phyloP scores from a whole-genome alignment of 2,888 invertebrate genomes.

The Stictocephala bisonia region DNA sequence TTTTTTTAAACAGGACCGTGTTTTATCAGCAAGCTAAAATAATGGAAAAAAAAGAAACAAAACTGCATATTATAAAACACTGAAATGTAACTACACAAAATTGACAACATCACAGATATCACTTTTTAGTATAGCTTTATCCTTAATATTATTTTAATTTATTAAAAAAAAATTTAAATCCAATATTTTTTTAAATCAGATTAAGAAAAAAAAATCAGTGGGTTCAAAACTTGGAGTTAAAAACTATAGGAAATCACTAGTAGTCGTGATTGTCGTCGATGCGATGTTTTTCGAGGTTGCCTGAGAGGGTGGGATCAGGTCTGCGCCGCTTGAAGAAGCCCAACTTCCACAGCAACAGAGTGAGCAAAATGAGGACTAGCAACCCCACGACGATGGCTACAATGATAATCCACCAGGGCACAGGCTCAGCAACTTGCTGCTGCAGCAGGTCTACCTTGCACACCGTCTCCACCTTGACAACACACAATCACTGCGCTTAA shows the following conservation, averaged over 20 bases:
- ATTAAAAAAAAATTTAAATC: too few relatives aligned
- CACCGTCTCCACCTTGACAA: conserved; percentile 78
- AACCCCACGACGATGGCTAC: conserved; percentile 87
- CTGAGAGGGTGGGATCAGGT: conserved; percentile 85
- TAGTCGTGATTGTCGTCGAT: conserved; percentile 61
- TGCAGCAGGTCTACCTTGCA: conserved; percentile 83
- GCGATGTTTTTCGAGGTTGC: conserved; percentile 80
- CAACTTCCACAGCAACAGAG: conserved; percentile 85
- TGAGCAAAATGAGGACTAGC: conserved; percentile 81
- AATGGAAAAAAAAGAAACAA: too few relatives aligned
- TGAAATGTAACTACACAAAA: too few relatives aligned
- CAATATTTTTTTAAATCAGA: too few relatives aligned
- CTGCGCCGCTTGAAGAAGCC: conserved; percentile 91
- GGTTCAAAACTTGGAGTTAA: too few relatives aligned
- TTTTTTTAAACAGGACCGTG: too few relatives aligned
- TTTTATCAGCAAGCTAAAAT: too few relatives aligned
- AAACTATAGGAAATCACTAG: too few relatives aligned
- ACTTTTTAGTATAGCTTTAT: not conserved
- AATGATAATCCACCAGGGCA: conserved; percentile 89
- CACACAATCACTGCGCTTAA: not conserved
- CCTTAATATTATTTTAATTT: too few relatives aligned
- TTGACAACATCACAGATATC: not conserved
- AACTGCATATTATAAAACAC: too few relatives aligned
- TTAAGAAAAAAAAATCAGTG: too few relatives aligned
- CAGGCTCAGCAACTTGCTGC: conserved; percentile 76